Base-by-base conservation (phyloP, 37 sponge, comb jelly and placozoan species). In the Bolinopsis microptera region DNA sequence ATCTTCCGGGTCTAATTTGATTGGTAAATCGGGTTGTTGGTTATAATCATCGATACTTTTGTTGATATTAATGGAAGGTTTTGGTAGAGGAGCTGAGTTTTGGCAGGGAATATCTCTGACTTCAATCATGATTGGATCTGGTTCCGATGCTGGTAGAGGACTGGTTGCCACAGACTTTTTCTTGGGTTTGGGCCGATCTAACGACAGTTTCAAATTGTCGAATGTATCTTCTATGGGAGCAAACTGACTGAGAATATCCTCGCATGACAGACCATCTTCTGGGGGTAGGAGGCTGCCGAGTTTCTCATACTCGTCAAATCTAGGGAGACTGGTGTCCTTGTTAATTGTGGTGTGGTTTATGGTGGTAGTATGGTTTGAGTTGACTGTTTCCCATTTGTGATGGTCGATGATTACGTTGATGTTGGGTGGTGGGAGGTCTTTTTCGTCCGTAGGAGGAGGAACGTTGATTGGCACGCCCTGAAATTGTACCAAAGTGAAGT, bases 241-340 rank as follows among this genome's bases (percentile, higher is more conserved):
- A 48, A 86, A 86, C 90, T 86, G 90, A 1, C n/a, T n/a, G 41
- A 86, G 90, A 48, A 86, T 86, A 40, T 86, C 90, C 8, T 86
- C 90, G n/a, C 36, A 28, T 21, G 35, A 86, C 25, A 86, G 27
- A 38, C 35, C 90, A 77, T 77, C 80, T n/a, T 70, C 74, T 16
- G 27, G 33, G 1, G 80, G 80, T 21, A 77, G 80, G 80, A 77
- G 80, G 21, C 80, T 77, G 3, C 32, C 35, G 34, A 77, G 80
- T 32, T 1, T 77, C 18, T 32, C 36, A 8, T 34, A 16, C 32
- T 77, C 80, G 18, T 77, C 80, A 32, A 77, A 77, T 3, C 33
- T 32, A 9, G 80, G 80, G 3, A 77, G 80, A 32, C 32, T 77
- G 80, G 35, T 16, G 36, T 77, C 80, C 61, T 48, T 48, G 61